A percentile compares a stretch with the other conserved stretches of the same genome.
Evolutionary conservation across 1,140 invertebrate genomes (phyloP).

Genomic region (Papilio helenus): DNA sequence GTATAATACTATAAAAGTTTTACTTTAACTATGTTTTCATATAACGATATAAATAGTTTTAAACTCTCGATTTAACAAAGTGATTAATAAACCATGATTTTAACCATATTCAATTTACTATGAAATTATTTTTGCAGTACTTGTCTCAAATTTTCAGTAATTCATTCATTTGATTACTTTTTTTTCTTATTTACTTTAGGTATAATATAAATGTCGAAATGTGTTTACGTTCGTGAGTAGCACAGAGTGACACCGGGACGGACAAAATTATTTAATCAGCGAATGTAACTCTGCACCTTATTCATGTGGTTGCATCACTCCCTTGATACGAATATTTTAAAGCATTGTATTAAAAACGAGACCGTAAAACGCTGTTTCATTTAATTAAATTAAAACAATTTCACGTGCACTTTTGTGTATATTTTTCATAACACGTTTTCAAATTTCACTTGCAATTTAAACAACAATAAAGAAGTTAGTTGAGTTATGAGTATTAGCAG

Average conservation of each 20-base stretch:
- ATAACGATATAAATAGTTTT: not conserved
- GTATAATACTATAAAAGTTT: not conserved
- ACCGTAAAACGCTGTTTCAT: constrained; percentile 1
- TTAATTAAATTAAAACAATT: constrained; percentile 19
- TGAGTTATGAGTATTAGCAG: not conserved
- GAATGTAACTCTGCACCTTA: constrained; percentile 28
- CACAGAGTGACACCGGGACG: not conserved
- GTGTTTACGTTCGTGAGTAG: too few species aligned
- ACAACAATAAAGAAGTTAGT: not conserved
- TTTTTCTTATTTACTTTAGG: not conserved
- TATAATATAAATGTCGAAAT: not conserved
- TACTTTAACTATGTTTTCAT: not conserved
- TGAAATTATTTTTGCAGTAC: too few species aligned
- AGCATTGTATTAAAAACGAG: constrained; percentile 17
- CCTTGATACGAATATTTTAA: constrained; percentile 11
- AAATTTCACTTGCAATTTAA: too few species aligned
- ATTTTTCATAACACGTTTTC: not conserved
- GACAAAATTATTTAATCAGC: constrained; percentile 42
- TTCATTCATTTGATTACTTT: not conserved
- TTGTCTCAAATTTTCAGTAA: not conserved
- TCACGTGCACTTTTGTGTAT: not conserved
- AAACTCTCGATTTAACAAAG: not conserved
- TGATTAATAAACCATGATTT: too few species aligned
- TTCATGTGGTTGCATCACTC: constrained; percentile 37
- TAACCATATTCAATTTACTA: too few species aligned